Percentiles rank a stretch among this genome's conserved stretches.
phyloP scores from a whole-genome alignment of 2,797 vertebrate genomes.

The Chromis chromis region DNA sequence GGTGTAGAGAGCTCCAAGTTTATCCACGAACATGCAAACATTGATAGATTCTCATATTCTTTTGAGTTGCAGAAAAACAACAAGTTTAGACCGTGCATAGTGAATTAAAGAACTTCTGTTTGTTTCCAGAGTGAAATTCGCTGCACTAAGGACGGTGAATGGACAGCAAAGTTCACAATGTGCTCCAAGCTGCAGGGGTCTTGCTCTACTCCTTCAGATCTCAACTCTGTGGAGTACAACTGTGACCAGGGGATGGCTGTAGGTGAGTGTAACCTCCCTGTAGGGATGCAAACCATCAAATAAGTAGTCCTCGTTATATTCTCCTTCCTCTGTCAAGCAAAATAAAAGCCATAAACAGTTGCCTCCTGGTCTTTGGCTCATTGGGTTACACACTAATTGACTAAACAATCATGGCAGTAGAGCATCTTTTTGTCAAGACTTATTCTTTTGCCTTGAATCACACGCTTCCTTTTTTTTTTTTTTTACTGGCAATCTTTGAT shows the following conservation, averaged over 20 bases:
- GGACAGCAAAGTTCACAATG: constrained; percentile 91
- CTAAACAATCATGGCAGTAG: neutral
- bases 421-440: neutral
- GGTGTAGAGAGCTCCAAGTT: neutral
- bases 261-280: constrained; percentile 83
- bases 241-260: constrained; percentile 89
- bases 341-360: constrained; percentile 12
- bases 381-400: neutral
- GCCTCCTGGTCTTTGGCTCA: constrained; percentile 5
- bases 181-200: constrained; percentile 88
- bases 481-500: neutral
- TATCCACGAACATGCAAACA: constrained; percentile 5
- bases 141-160: constrained; percentile 92
- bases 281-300: constrained; percentile 2
- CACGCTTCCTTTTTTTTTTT: too few species aligned
- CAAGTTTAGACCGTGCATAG: neutral
- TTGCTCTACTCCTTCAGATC: constrained; percentile 84
- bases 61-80: neutral
- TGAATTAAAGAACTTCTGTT: neutral
- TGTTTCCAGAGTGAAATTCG: constrained; percentile 85
- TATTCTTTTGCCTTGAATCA: neutral
- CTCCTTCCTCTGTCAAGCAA: constrained; percentile 33
- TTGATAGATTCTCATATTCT: too few species aligned
- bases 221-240: constrained; percentile 91
- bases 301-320: constrained; percentile 8